phyloP scores from a whole-genome alignment of 2,113 vertebrate species.

The Gallinago undulata region DNA sequence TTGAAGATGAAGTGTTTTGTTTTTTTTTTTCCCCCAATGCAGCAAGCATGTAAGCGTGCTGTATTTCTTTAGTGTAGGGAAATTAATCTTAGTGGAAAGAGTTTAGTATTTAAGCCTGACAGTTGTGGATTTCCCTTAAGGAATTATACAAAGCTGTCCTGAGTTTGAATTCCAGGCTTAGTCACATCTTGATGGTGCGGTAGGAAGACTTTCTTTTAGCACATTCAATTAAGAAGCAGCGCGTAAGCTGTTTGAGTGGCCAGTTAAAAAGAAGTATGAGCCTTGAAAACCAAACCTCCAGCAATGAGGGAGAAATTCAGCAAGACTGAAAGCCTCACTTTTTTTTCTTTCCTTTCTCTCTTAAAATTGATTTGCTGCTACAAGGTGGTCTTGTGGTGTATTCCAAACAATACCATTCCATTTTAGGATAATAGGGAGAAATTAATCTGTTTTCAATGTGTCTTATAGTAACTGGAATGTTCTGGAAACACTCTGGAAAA shows the following conservation, averaged over 20 bases:
- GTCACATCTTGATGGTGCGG: neutral
- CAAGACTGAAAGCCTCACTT: neutral
- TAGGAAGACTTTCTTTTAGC: neutral
- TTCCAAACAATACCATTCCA: neutral
- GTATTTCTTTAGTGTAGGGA: neutral
- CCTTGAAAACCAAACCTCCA: conserved; percentile 25
- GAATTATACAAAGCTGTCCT: neutral
- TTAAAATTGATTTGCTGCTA: neutral
- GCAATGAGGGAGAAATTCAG: neutral
- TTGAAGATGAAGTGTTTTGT: neutral
- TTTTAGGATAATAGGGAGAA: neutral
- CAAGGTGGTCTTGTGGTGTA: neutral
- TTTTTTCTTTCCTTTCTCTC: neutral
- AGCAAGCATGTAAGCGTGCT: neutral
- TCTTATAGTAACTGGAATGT: neutral
- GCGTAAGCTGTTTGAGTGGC: neutral
- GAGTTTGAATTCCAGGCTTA: neutral
- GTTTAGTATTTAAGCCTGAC: neutral
- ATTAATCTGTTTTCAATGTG: neutral
- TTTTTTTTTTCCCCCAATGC: neutral
- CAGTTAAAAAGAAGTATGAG: neutral
- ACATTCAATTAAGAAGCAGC: neutral
- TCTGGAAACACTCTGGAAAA: neutral
- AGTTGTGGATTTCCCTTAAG: neutral
- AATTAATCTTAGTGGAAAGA: neutral